phyloP scores from a whole-genome alignment of 37 sponge, comb jelly and placozoan genomes.

The Sycon ciliatum region DNA sequence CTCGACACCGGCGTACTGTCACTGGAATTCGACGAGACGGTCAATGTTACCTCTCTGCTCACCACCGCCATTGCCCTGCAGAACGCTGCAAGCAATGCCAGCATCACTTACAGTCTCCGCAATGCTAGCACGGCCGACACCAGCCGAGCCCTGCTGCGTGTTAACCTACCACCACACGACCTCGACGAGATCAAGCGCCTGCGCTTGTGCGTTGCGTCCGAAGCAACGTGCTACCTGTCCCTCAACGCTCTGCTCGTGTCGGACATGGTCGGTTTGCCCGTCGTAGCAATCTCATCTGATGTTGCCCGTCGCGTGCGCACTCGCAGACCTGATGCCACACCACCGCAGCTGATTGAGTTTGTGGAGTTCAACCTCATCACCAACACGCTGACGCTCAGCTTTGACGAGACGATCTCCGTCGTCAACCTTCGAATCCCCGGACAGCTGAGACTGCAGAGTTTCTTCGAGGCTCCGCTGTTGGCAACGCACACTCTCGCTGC shows the following conservation, averaged over 20 bases:
- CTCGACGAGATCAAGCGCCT: slow-evolving; percentile 75
- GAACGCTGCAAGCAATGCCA: slow-evolving; percentile 27
- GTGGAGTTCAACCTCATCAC: slow-evolving; percentile 39
- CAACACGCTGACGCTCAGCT: slow-evolving; percentile 44
- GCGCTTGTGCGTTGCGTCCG: slow-evolving; percentile 38
- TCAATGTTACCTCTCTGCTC: slow-evolving; percentile 56
- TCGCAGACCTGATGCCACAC: slow-evolving; percentile 39
- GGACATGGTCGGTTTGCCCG: slow-evolving; percentile 67
- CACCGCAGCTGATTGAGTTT: slow-evolving; percentile 43
- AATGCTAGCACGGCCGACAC: slow-evolving; percentile 34
- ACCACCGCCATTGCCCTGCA: slow-evolving; percentile 47
- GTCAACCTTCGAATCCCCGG: slow-evolving; percentile 41
- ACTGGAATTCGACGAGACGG: slow-evolving; percentile 78
- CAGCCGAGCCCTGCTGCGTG: slow-evolving; percentile 41
- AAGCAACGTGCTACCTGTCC: slow-evolving; percentile 48
- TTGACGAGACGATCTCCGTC: slow-evolving; percentile 71
- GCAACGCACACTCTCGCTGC: slow-evolving; percentile 48
- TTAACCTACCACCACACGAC: slow-evolving; percentile 45
- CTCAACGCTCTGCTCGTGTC: slow-evolving; percentile 57
- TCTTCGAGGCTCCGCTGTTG: slow-evolving; percentile 48
- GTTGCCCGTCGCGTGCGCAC: slow-evolving; percentile 18
- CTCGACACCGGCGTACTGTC: slow-evolving; percentile 63
- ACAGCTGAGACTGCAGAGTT: slow-evolving; percentile 54
- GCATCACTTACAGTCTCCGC: slow-evolving; percentile 42
- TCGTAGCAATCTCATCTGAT: slow-evolving; percentile 51